Evolutionary conservation across 1,140 invertebrate species (phyloP).

Genomic region (Apis mellifera): DNA sequence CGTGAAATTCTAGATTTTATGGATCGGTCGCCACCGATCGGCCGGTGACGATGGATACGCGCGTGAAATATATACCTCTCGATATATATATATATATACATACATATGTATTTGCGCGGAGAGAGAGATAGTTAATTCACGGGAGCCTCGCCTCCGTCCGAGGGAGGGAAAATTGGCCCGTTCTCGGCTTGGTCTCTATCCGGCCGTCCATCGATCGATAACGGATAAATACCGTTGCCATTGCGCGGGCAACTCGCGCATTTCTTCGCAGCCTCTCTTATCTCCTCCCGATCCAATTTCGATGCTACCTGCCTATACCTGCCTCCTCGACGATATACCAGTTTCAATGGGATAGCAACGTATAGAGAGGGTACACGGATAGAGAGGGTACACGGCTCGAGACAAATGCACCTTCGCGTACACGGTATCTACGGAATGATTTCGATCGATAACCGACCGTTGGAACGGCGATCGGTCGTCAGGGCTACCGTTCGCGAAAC

Average conservation of each 20-base stretch:
- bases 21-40: constrained; percentile 12
- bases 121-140: constrained; percentile 19
- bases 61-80: constrained; percentile 1
- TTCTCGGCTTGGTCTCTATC: not conserved
- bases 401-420: constrained; percentile 42
- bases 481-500: constrained; percentile 55
- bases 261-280: not conserved
- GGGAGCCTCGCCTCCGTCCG: too few species aligned
- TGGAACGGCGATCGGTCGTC: constrained; percentile 65
- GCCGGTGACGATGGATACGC: constrained; percentile 20
- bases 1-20: constrained; percentile 57
- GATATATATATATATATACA: too few species aligned
- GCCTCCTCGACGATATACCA: not conserved
- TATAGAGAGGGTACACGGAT: not conserved
- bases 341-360: not conserved
- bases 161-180: not conserved
- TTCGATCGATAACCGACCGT: constrained; percentile 59
- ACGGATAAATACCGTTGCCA: not conserved
- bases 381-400: not conserved
- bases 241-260: not conserved
- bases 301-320: not conserved
- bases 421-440: constrained; percentile 51
- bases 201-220: not conserved
- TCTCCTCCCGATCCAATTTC: not conserved
- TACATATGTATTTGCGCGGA: too few species aligned